These are phyloP conservation scores for Coenonympha glycerion DNA, from an alignment of 2,888 invertebrate genomes.

Conservation along the genomic window DNA sequence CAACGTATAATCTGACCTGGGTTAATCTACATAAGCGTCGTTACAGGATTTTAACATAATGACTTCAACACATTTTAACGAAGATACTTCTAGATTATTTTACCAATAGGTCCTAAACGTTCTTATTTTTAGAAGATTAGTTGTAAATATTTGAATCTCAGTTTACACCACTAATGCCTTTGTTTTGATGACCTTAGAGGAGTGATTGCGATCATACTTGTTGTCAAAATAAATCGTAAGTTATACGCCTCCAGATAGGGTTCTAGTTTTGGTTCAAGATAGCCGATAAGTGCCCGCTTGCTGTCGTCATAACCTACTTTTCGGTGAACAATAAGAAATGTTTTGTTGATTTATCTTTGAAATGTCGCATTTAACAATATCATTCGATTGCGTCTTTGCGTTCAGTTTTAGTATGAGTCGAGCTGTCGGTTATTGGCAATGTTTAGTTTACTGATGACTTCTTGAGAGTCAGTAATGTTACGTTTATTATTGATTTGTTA, in stretches of 20 bases:
- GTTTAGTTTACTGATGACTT: background rate
- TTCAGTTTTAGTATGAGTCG: background rate
- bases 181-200: slow-evolving; percentile 14
- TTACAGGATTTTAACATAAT: too few relatives aligned
- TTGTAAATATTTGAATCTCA: background rate
- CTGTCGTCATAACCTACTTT: slow-evolving; percentile 10
- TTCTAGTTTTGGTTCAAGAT: background rate
- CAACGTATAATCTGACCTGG: too few relatives aligned
- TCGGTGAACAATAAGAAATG: slow-evolving; percentile 7
- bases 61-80: too few relatives aligned
- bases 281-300: background rate
- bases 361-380: slow-evolving; percentile 1
- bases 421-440: background rate
- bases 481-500: too few relatives aligned
- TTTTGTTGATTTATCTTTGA: slow-evolving; percentile 16
- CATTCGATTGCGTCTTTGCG: slow-evolving; percentile 5
- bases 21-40: too few relatives aligned
- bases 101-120: too few relatives aligned
- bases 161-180: background rate
- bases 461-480: too few relatives aligned
- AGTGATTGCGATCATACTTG: slow-evolving; percentile 3
- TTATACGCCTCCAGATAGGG: background rate
- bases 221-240: slow-evolving; percentile 3
- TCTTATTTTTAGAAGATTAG: too few relatives aligned
- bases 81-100: too few relatives aligned